Evolutionary conservation across 2,888 invertebrate genomes (phyloP).

Genomic region (Julus scanicus): DNA sequence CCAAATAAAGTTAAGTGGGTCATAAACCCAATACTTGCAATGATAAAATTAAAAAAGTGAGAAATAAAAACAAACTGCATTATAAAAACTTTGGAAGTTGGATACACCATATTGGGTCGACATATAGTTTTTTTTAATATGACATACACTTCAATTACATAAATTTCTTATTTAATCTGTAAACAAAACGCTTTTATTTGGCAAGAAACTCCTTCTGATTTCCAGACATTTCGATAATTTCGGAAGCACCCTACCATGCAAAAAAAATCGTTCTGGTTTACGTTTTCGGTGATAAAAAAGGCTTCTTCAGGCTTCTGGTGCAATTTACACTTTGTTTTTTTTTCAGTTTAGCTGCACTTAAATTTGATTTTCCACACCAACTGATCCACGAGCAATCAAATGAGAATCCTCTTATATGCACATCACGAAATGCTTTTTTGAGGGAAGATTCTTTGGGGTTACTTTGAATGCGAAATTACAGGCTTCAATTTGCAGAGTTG

Average conservation of each 20-base stretch:
- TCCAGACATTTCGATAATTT: neutral
- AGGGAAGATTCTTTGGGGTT: neutral
- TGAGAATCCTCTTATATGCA: constrained; percentile 33
- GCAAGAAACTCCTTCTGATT: too few species aligned
- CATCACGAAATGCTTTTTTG: constrained; percentile 21
- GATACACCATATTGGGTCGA: too few species aligned
- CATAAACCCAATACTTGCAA: too few species aligned
- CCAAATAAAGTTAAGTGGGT: neutral
- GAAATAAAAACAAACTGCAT: too few species aligned
- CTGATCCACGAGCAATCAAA: constrained; percentile 33
- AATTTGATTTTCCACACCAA: constrained; percentile 26
- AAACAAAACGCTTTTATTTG: too few species aligned
- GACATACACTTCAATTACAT: too few species aligned
- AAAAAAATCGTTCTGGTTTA: neutral
- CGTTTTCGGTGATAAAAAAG: neutral
- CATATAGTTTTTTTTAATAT: too few species aligned
- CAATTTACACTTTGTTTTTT: constrained; percentile 17
- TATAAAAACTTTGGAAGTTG: too few species aligned
- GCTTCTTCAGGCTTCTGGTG: neutral
- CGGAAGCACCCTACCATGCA: neutral
- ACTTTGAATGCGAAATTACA: neutral
- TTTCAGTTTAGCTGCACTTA: constrained; percentile 31
- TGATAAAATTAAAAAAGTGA: too few species aligned
- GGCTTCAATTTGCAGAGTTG: neutral
- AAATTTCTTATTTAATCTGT: too few species aligned